Base-by-base conservation (phyloP, 2,797 vertebrate species). In the Neostethus bicornis region DNA sequence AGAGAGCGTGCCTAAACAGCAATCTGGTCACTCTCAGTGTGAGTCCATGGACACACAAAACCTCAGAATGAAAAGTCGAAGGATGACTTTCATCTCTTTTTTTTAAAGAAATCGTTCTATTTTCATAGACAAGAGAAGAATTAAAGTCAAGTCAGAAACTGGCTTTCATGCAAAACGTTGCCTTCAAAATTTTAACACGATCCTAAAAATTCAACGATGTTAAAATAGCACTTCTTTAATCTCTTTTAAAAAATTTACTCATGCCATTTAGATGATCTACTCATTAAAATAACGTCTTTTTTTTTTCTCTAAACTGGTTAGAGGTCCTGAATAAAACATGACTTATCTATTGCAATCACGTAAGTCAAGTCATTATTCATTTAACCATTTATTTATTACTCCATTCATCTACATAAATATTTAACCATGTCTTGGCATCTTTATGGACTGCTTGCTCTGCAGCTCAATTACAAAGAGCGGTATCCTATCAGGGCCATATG, bases 1-100 rank as follows among this genome's bases (percentile, higher is more conserved):
- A 96, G 96, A 94, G 95, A 93, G 93, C 94, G 89, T 83, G 74
- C 90, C 83, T 89, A 89, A 94, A 90, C 89, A 92, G 91, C 81
- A 83, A 73, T 88, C 77, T 67, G 82, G 53, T 80, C 59, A 54
- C 49, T 52, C 80, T 58, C 82, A 57, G 81, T 51, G 45, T 79
- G 79, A 66, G 65, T 61, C 72, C 57, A 39, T 38, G 73, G 61
- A 70, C 83, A 77, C 41, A 78, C 75, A 83, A 84, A 77, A 79
- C 81, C 73, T 69, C 77, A 72, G 68, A 14, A 67, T 80, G 84
- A 85, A 77, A 77, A 76, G 84, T 78, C 80, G 75, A 75, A 64
- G 64, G 59, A 52, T 14, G 56, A 83, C 75, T 80, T 79, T 79
- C 80, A 77, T 84, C 61, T 52, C 54, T 79, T 78, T 65, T 46